phyloP scores from a whole-genome alignment of 1,140 invertebrate genomes.

The Sycobia sp. region DNA sequence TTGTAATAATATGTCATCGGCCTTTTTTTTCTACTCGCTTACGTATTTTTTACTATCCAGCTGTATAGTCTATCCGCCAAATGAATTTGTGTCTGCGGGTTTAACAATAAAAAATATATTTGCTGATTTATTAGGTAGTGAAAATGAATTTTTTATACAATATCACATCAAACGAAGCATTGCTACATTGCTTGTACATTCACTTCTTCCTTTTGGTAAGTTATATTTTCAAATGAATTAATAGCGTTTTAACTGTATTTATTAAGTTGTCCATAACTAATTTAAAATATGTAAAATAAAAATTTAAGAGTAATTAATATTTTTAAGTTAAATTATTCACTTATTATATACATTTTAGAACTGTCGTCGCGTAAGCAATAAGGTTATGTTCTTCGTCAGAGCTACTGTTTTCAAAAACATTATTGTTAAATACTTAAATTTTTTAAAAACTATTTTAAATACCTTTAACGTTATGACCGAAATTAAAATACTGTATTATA shows the following conservation, averaged over 20 bases:
- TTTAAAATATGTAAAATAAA: background rate
- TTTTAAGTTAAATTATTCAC: no score
- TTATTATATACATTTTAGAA: no score
- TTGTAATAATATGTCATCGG: constrained; percentile 24
- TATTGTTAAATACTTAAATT: background rate
- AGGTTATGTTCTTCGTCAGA: background rate
- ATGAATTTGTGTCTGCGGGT: constrained; percentile 75
- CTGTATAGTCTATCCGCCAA: constrained; percentile 76
- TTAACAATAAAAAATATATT: constrained; percentile 75
- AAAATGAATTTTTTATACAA: constrained; percentile 71
- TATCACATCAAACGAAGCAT: constrained; percentile 75
- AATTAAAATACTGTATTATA: no score
- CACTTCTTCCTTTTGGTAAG: constrained; percentile 69
- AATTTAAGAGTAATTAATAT: no score
- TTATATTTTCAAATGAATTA: no score
- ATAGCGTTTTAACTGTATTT: no score
- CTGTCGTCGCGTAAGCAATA: no score
- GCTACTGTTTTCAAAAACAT: background rate
- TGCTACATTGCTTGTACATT: constrained; percentile 71
- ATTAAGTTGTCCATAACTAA: background rate
- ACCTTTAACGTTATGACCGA: no score
- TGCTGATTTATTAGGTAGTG: constrained; percentile 68
- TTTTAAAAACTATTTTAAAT: no score
- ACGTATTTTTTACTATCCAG: constrained; percentile 72
- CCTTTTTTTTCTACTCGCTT: constrained; percentile 66